Base-by-base conservation (phyloP, 1,140 invertebrate genomes). In the Zaprionus lachaisei region DNA sequence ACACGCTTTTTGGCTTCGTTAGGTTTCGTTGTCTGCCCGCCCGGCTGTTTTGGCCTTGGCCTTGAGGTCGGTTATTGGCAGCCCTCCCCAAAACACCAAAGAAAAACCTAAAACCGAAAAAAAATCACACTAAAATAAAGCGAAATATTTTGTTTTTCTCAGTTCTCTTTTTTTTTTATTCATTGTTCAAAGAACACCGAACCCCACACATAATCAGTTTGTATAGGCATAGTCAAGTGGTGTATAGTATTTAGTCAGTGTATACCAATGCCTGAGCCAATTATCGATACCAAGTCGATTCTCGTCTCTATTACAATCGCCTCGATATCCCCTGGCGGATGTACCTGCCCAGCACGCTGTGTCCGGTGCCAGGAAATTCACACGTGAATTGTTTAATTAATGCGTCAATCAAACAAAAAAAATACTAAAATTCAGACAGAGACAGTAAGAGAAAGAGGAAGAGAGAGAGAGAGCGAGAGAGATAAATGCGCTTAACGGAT, bases 321-420 rank as follows among this genome's bases (percentile, higher is more conserved):
- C 24, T 26, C 24, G 4, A 26, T 26, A 26, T 4, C 24, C 24
- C 24, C 28, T 24, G 63, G 44, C 71, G 75, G 75, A 77, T 77
- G 70, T 73, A 62, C 15, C 54, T 65, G 60, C 67, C 72, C 60
- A 70, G 28, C 41, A 24, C 47, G 37, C 65, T 76, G 68, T 76
- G 54, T 56, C 54, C 54, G 54, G 54, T 68, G 68, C 44, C 68
- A 76, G 79, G 79, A 81, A 79, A 81, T 81, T 81, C 79, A 81
- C 79, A 81, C 77, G 79, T 79, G 79, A 81, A 79, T 66, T 79
- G 79, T 55, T 79, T 81, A 76, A 81, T 79, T 81, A 81, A 81
- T 79, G 38, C 68, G 61, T 74, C 26, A 20, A 51, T 57, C 63
- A 56, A 20, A n/a, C n/a, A n/a, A n/a, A n/a, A 58, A 60, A 58